Base-by-base conservation (phyloP, 2,113 vertebrate species). In the Spilogale gracilis region DNA sequence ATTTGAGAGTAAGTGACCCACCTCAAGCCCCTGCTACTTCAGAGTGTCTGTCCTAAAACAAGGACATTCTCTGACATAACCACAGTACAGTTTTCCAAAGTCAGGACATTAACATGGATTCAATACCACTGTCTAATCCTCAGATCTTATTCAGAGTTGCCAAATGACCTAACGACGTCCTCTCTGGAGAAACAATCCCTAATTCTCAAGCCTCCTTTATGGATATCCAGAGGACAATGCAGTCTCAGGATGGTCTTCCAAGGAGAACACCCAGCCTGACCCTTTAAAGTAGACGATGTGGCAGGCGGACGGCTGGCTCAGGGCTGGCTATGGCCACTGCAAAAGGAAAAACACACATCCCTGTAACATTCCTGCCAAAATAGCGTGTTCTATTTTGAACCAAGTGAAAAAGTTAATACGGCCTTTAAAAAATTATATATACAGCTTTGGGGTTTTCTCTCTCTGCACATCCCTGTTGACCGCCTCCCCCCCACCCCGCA, bases 261-360 rank as follows among this genome's bases (percentile, higher is more conserved):
- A 88, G 92, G 45, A 67, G 54, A 83, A 60, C 43, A 23, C 25
- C n/a, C 27, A 6, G 13, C 3, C 27, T 3, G 18, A 67, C 56
- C 38, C 61, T 67, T 0, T 13, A 21, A 3, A 80, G 27, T 9
- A 2, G 23, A 54, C 21, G 5, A 9, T 0, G 9, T 3, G 25
- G 50, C 21, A 5, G 2, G 52, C 1, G 69, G 50, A 16, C 3
- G 25, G 74, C 30, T 48, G 25, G 17, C 38, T 48, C 18, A 3
- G 16, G 86, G 50, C 5, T 23, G 20, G 45, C 54, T 14, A 3
- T 2, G 2, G 43, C 0, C 38, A 4, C 16, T 0, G 3, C 23
- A 11, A 2, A 45, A 43, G 1, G 60, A 48, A 23, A 69, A 27
- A 32, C 2, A 16, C 4, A 18, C 38, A 16, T 12, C 38, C 3